Evolutionary conservation across 2,797 vertebrate species (phyloP).

Genomic region (Peromyscus melanophrys): DNA sequence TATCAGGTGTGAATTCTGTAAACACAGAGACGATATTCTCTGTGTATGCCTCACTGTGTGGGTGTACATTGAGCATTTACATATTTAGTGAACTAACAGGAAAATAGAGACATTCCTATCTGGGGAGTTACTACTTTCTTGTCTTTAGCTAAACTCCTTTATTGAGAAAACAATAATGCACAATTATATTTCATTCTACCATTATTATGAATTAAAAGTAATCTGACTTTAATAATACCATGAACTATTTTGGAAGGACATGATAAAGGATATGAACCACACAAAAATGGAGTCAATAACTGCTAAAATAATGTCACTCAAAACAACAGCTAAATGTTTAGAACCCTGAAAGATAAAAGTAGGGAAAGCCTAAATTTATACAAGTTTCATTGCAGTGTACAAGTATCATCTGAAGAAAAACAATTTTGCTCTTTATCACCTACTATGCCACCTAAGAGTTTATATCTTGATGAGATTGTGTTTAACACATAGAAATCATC

Average conservation of each 20-base stretch:
- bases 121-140: background rate
- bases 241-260: constrained; percentile 59
- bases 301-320: constrained; percentile 91
- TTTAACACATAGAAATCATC: background rate
- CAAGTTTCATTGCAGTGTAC: background rate
- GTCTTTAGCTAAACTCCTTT: constrained; percentile 50
- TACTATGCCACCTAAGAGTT: background rate
- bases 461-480: background rate
- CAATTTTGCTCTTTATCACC: background rate
- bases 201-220: constrained; percentile 58
- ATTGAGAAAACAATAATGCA: background rate
- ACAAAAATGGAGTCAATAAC: constrained; percentile 92
- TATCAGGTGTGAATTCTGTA: background rate
- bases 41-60: background rate
- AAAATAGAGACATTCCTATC: background rate
- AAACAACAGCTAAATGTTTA: constrained; percentile 90
- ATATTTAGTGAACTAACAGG: background rate
- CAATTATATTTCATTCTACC: constrained; percentile 8
- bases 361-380: constrained; percentile 2
- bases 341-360: constrained; percentile 88
- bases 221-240: constrained; percentile 45
- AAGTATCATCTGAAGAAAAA: constrained; percentile 50
- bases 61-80: background rate
- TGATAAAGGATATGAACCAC: constrained; percentile 95
- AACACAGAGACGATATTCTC: background rate